Evolutionary conservation across 2,797 vertebrate species (phyloP).

Genomic region (Yasuhikotakia modesta): DNA sequence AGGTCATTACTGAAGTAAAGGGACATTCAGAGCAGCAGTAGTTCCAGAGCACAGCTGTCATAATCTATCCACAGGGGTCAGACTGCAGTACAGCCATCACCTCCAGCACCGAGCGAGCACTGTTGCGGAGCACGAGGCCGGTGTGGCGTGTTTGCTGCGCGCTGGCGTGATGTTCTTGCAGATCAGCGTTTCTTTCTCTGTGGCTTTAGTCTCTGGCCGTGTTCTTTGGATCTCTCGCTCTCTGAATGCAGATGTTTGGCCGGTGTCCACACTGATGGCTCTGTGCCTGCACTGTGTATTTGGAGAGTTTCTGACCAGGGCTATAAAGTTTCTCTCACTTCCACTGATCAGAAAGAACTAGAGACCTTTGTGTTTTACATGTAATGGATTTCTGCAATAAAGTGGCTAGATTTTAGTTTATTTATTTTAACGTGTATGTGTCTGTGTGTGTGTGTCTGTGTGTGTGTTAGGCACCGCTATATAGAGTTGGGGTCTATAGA

Average conservation of each 20-base stretch:
- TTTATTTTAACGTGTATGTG: background rate
- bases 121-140: slow-evolving; percentile 2
- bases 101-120: background rate
- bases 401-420: background rate
- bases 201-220: slow-evolving; percentile 4
- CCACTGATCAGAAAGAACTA: background rate
- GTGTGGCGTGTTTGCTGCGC: slow-evolving; percentile 4
- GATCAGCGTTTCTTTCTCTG: slow-evolving; percentile 10
- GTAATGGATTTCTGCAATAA: background rate
- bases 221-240: slow-evolving; percentile 25
- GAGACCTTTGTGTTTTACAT: background rate
- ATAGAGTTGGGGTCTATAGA: too few relatives aligned
- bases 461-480: too few relatives aligned
- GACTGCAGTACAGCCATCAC: slow-evolving; percentile 11
- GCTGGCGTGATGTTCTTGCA: slow-evolving; percentile 16
- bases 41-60: background rate
- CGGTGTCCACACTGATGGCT: slow-evolving; percentile 2
- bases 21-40: background rate
- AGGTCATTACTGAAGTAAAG: background rate
- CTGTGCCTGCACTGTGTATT: slow-evolving; percentile 3
- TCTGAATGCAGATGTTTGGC: slow-evolving; percentile 50
- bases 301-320: background rate
- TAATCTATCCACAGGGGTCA: slow-evolving; percentile 25
- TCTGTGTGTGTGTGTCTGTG: background rate
- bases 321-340: slow-evolving; percentile 3